Evolutionary conservation across 2,888 invertebrate genomes (phyloP), one percentile per base, ranked within the genome.

Genomic region (Drosophila falleni): DNA sequence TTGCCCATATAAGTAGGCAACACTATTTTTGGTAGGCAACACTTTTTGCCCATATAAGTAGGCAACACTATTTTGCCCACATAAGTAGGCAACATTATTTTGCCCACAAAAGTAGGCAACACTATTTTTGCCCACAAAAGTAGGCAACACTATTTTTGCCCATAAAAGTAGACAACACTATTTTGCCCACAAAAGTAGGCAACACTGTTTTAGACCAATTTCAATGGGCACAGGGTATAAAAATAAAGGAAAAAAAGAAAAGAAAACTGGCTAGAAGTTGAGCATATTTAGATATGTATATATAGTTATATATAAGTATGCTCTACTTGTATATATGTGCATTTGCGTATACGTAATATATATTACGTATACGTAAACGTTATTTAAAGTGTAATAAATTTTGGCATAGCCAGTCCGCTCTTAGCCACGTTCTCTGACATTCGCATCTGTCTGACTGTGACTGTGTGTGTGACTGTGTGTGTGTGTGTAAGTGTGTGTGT

Each of bases 381-480:
- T 81, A 81, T 81, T 81, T 79, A 74, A 84, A 81, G 74, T 71
- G 60, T 81, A 77, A 84, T 81, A 84, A 81, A 81, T 81, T 76
- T 69, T 61, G 59, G 64, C 59, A 70, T 70, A 47, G 72, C 78
- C 49, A 23, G 56, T 29, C 55, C 39, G 31, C 53, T 56, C 56
- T 39, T 29, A 15, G 37, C 15, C 42, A 37, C 49, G 13, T 65
- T 13, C 42, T 11, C 49, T 50, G 54, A 29, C 19, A 47, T 13
- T 58, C 26, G 15, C 35, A 50, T 44, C 59, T 55, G 64, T 49
- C 68, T 44, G 44, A 26, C 49, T 56, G 6, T 35, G 44, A 26
- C 31, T 26, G 49, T 49, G 58, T 35, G 31, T 35, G 19, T 44
- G 51, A 1, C 19, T 49, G 58, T 35, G 23, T 35, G 19, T 55